Evolutionary conservation across 2,797 vertebrate genomes (phyloP).

Genomic region (Lates japonicus): DNA sequence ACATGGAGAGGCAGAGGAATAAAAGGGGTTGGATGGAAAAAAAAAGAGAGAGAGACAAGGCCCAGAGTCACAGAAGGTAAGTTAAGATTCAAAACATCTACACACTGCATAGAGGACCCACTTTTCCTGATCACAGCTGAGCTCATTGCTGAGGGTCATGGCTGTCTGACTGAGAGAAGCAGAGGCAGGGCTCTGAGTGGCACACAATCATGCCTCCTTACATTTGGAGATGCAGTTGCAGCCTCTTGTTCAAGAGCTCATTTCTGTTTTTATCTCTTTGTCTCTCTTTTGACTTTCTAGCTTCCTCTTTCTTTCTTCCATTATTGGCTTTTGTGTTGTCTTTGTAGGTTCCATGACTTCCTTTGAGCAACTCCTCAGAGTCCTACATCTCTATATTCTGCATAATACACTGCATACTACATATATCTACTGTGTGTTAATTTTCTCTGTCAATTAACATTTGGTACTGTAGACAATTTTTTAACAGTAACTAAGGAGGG

Average conservation of each 20-base stretch:
- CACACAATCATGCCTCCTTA: constrained; percentile 11
- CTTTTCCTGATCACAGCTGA: constrained; percentile 39
- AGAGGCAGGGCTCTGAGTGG: constrained; percentile 8
- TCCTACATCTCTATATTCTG: no score
- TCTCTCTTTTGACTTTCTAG: background rate
- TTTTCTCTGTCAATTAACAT: background rate
- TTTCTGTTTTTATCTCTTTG: constrained; percentile 1
- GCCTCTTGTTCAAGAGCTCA: background rate
- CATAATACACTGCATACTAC: background rate
- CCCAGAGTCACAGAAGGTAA: constrained; percentile 16
- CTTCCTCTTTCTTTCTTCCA: background rate
- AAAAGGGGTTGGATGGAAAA: background rate
- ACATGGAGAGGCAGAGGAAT: constrained; percentile 16
- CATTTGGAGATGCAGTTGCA: constrained; percentile 14
- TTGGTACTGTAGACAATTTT: background rate
- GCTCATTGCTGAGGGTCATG: background rate
- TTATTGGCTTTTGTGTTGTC: constrained; percentile 8
- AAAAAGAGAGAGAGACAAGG: constrained; percentile 4
- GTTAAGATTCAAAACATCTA: constrained; percentile 35
- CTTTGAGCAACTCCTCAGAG: background rate
- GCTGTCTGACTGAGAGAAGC: constrained; percentile 14
- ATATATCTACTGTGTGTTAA: background rate
- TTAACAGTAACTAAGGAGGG: background rate
- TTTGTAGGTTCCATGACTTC: background rate
- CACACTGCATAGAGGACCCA: background rate